Conservation (phyloP, 2,888 invertebrate species). For the Andrena camellia region DNA sequence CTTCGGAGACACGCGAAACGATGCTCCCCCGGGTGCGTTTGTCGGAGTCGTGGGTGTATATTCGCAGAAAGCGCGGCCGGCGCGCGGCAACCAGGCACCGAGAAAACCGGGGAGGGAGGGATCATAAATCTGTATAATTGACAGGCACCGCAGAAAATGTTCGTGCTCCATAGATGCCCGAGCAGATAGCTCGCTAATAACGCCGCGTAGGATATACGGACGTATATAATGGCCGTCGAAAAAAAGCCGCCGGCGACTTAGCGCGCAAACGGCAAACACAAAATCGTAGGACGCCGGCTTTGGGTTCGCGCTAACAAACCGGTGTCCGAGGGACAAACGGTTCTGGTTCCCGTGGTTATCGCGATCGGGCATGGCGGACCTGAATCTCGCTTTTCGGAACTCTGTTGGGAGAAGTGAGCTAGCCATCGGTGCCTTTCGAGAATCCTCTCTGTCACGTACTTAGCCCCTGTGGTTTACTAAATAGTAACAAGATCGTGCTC, state of each 20-base stretch:
- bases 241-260: slow-evolving; percentile 42
- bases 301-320: slow-evolving; percentile 13
- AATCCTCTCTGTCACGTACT: too few relatives aligned
- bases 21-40: slow-evolving; percentile 20
- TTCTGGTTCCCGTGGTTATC: background rate
- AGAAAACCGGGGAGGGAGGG: slow-evolving; percentile 29
- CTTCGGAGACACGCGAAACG: slow-evolving; percentile 29
- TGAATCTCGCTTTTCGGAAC: slow-evolving; percentile 1
- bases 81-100: background rate
- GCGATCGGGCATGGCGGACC: background rate
- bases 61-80: slow-evolving; percentile 38
- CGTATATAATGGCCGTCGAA: slow-evolving; percentile 58
- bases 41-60: slow-evolving; percentile 55
- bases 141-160: slow-evolving; percentile 75
- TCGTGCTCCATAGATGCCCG: slow-evolving; percentile 70
- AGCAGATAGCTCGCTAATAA: slow-evolving; percentile 74
- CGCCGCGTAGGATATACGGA: slow-evolving; percentile 50
- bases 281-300: slow-evolving; percentile 32
- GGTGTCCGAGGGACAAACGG: background rate
- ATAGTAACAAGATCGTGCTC: too few relatives aligned
- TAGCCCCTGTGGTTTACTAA: too few relatives aligned
- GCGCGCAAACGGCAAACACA: slow-evolving; percentile 30
- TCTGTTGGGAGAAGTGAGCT: background rate
- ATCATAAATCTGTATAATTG: slow-evolving; percentile 83
- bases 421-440: too few relatives aligned